phyloP scores from a whole-genome alignment of 2,113 vertebrate genomes.

The Glareola pratincola region DNA sequence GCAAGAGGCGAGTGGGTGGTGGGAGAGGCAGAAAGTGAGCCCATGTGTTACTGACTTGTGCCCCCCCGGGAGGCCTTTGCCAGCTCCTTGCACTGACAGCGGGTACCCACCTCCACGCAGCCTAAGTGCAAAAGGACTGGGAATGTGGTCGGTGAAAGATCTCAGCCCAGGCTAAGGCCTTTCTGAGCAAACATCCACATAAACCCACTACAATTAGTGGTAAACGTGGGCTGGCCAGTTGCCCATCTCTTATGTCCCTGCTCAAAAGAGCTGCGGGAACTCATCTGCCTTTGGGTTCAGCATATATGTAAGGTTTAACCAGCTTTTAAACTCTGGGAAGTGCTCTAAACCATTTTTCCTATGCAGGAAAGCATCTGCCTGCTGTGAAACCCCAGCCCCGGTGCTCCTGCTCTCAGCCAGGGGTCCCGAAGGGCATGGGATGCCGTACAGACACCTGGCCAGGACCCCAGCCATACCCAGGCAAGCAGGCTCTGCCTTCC shows the following conservation, averaged over 20 bases:
- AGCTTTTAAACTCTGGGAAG: not conserved
- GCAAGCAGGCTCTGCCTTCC: not conserved
- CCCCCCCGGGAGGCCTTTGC: not conserved
- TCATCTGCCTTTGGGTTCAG: not conserved
- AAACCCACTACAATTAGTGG: not conserved
- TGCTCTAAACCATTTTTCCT: not conserved
- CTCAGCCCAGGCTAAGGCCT: not conserved
- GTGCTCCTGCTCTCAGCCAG: not conserved
- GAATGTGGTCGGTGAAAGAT: not conserved
- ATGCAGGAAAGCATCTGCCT: not conserved
- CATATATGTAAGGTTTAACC: not conserved
- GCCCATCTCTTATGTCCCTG: not conserved
- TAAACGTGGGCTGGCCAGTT: slow-evolving; percentile 11
- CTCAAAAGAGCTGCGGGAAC: not conserved
- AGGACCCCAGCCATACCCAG: not conserved
- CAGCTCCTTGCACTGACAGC: not conserved
- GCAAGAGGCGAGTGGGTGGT: fast-evolving
- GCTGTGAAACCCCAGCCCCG: not conserved
- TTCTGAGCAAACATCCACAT: not conserved
- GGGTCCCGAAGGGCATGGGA: fast-evolving
- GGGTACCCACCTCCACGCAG: not conserved
- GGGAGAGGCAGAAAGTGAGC: not conserved
- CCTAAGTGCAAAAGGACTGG: not conserved
- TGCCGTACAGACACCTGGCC: fast-evolving
- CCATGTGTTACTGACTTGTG: fast-evolving